Evolutionary conservation across 2,113 vertebrate genomes (phyloP).

Genomic region (Varanus salvator): DNA sequence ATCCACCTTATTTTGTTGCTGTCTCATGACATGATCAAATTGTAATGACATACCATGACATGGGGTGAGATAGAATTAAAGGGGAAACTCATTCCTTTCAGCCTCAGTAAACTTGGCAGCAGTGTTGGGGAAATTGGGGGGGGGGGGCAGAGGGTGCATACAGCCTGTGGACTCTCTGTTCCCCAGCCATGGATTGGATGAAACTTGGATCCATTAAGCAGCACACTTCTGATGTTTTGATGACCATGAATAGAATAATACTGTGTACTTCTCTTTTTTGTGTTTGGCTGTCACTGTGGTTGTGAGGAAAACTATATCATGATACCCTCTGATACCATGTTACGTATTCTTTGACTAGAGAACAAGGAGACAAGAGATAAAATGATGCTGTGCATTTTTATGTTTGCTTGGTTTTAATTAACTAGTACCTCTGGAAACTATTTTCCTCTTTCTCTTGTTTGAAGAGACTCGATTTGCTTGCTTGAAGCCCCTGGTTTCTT

Average conservation of each 20-base stretch:
- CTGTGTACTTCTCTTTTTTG: neutral
- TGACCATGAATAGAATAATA: neutral
- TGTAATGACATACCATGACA: no score
- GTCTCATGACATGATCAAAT: no score
- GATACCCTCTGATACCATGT: neutral
- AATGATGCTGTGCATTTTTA: no score
- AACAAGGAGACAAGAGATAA: neutral
- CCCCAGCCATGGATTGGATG: no score
- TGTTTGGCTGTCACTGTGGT: neutral
- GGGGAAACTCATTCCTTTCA: no score
- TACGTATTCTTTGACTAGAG: neutral
- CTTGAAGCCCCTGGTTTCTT: neutral
- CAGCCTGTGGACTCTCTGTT: no score
- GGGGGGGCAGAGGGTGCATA: no score
- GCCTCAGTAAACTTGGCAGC: no score
- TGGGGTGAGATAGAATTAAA: no score
- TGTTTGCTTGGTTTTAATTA: neutral
- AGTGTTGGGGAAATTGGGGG: no score
- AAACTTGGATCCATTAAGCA: no score
- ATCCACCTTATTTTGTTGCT: no score
- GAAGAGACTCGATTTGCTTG: neutral
- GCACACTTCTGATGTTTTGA: neutral
- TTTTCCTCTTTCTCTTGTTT: neutral
- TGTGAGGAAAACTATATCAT: neutral
- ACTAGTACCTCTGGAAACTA: neutral